These are phyloP conservation scores for Dendrocopos noguchii DNA, from an alignment of 2,113 vertebrate genomes.

Conservation along the genomic window DNA sequence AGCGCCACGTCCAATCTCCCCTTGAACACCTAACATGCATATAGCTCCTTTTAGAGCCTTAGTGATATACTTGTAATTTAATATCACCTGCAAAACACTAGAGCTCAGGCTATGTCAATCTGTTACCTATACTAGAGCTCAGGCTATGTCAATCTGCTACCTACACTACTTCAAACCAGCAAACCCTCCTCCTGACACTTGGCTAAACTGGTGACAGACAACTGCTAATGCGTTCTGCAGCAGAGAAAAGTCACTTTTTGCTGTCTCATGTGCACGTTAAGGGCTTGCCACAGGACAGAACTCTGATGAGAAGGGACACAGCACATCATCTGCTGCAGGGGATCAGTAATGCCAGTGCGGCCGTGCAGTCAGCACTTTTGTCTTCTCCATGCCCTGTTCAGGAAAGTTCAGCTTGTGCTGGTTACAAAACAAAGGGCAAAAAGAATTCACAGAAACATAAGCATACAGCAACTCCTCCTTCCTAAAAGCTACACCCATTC, in stretches of 20 bases:
- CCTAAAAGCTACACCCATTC: neutral
- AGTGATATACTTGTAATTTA: neutral
- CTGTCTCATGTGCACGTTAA: conserved; percentile 26
- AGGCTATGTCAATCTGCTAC: neutral
- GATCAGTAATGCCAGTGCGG: conserved; percentile 49
- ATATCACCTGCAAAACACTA: neutral
- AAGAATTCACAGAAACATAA: conserved; percentile 3
- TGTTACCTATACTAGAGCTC: neutral
- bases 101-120: neutral
- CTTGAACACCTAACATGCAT: too few relatives aligned
- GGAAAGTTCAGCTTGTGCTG: conserved; percentile 53
- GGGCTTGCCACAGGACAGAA: conserved; percentile 41
- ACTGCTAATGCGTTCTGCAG: neutral
- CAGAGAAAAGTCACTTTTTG: conserved; percentile 24
- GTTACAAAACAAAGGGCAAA: conserved; percentile 14
- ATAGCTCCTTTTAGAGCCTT: neutral
- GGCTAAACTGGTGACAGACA: neutral
- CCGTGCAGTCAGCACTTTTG: conserved; percentile 54
- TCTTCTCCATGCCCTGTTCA: conserved; percentile 54
- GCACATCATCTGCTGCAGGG: conserved; percentile 47
- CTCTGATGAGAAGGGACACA: conserved; percentile 58
- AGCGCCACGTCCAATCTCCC: too few relatives aligned
- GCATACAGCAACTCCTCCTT: neutral
- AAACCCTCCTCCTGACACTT: neutral
- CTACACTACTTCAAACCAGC: neutral